A percentile compares a stretch with the other conserved stretches of the same genome.
phyloP scores from a whole-genome alignment of 1,140 invertebrate species.

The Carposina sasakii region DNA sequence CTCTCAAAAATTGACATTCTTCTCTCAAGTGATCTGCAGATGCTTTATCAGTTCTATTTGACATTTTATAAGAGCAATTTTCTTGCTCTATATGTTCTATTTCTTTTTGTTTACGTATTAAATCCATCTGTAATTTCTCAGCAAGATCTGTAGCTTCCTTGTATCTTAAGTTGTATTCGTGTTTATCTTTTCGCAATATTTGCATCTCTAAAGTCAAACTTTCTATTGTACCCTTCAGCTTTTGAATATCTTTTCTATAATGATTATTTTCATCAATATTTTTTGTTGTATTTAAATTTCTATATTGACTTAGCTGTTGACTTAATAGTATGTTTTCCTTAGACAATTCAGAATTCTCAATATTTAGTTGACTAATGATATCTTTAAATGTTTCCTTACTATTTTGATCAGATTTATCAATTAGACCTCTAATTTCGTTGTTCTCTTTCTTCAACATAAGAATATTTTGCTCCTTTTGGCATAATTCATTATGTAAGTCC shows the following conservation, averaged over 20 bases:
- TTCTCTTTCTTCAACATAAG: constrained; percentile 66
- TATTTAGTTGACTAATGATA: constrained; percentile 58
- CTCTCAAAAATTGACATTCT: constrained; percentile 60
- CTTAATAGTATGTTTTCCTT: constrained; percentile 60
- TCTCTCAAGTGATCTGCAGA: constrained; percentile 55
- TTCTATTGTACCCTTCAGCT: constrained; percentile 42
- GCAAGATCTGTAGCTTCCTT: constrained; percentile 47
- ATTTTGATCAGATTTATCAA: constrained; percentile 24
- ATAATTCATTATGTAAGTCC: constrained; percentile 55
- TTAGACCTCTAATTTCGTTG: constrained; percentile 47
- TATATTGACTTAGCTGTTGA: constrained; percentile 52
- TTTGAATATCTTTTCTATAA: constrained; percentile 36
- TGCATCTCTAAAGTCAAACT: constrained; percentile 43
- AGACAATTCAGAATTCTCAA: constrained; percentile 57
- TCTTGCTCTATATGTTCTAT: constrained; percentile 59
- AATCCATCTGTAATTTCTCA: constrained; percentile 59
- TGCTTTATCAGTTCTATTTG: constrained; percentile 53
- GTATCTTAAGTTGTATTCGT: constrained; percentile 49
- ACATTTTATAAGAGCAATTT: constrained; percentile 62
- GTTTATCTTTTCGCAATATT: constrained; percentile 52
- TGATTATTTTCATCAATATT: constrained; percentile 31
- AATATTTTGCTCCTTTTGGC: constrained; percentile 64
- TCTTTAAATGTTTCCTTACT: constrained; percentile 54
- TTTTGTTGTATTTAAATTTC: constrained; percentile 31
- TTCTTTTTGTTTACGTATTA: constrained; percentile 53